These are phyloP conservation scores for Tillus elongatus DNA, from an alignment of 2,888 invertebrate genomes.

Conservation along the genomic window DNA sequence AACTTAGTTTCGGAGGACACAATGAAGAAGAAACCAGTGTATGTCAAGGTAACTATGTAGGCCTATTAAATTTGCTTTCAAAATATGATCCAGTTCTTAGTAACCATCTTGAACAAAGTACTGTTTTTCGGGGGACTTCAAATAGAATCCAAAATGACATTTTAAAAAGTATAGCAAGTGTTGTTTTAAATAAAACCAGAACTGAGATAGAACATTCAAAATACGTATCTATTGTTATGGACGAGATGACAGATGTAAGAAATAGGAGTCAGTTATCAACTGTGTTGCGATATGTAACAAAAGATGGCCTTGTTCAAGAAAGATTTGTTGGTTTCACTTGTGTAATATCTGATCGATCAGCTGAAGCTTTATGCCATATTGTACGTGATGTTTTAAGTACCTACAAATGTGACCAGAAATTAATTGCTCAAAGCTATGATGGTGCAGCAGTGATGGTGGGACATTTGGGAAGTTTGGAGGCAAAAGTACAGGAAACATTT, in stretches of 20 bases:
- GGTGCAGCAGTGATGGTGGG: constrained; percentile 23
- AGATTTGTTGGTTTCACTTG: constrained; percentile 23
- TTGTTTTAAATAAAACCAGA: too few relatives aligned
- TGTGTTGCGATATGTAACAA: too few relatives aligned
- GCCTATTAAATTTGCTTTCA: constrained; percentile 1
- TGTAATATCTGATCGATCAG: constrained; percentile 23
- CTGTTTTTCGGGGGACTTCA: constrained; percentile 14
- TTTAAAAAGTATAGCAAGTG: too few relatives aligned
- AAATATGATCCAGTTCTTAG: constrained; percentile 4
- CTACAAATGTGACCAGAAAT: too few relatives aligned
- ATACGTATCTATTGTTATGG: too few relatives aligned
- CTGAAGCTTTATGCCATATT: constrained; percentile 19
- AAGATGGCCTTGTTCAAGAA: constrained; percentile 17
- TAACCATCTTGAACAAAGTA: constrained; percentile 5
- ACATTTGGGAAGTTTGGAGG: constrained; percentile 25
- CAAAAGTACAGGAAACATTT: constrained; percentile 21
- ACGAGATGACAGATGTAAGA: too few relatives aligned
- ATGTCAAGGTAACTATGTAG: background rate
- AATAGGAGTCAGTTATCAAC: too few relatives aligned
- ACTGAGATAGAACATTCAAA: too few relatives aligned
- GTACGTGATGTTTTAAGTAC: constrained; percentile 18
- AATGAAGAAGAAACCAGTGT: too few relatives aligned
- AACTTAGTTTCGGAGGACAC: too few relatives aligned
- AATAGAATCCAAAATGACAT: constrained; percentile 24
- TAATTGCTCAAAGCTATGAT: too few relatives aligned